A percentile compares a stretch with the other conserved stretches of the same genome.
Conservation (phyloP, 2,113 vertebrate species). For the Anolis sagrei region DNA sequence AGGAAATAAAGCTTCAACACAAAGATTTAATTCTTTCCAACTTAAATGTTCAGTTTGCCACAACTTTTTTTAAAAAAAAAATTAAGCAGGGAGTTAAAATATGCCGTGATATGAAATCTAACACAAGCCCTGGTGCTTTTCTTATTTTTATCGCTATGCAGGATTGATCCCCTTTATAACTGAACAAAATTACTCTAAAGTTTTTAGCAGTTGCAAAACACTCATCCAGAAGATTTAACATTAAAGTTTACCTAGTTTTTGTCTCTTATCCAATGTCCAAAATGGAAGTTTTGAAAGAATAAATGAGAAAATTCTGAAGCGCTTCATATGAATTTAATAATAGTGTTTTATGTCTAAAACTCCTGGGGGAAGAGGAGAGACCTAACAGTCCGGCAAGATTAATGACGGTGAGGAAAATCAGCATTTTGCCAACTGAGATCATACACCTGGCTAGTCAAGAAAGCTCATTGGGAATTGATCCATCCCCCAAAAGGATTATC, state of each 20-base stretch:
- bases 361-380: neutral
- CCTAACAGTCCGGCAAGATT: conserved; percentile 22
- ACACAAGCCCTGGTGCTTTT: neutral
- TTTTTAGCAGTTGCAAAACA: neutral
- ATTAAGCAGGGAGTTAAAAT: neutral
- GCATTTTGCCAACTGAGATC: conserved; percentile 19
- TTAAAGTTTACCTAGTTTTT: neutral
- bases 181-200: neutral
- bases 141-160: neutral
- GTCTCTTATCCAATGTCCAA: neutral
- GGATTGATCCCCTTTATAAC: neutral
- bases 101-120: neutral
- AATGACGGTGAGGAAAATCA: neutral
- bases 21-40: neutral
- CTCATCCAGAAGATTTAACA: conserved; percentile 15
- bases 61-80: fast-evolving
- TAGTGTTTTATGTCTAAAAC: neutral
- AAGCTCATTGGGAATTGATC: conserved; percentile 45
- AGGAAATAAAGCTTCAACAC: neutral
- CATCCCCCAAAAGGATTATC: conserved; percentile 29
- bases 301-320: conserved; percentile 25
- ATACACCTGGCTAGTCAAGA: conserved; percentile 33
- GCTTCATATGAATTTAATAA: neutral
- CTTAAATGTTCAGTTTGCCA: neutral
- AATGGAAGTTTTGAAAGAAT: conserved; percentile 16